Evolutionary conservation across 2,888 invertebrate genomes (phyloP).

Genomic region (Cordylochernes scorpioides): DNA sequence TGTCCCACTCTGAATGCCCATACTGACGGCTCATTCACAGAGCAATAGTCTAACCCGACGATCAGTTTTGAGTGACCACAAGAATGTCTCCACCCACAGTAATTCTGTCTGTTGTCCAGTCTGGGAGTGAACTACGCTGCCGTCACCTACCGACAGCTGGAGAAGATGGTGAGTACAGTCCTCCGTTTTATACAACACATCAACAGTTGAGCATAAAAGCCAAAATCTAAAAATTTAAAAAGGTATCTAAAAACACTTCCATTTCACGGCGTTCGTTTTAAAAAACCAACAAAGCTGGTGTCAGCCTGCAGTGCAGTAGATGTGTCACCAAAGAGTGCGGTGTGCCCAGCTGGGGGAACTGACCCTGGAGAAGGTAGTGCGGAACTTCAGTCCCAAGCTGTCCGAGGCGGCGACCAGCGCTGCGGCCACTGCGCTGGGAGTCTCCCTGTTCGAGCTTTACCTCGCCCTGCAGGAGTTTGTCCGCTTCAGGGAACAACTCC

Average conservation of each 20-base stretch:
- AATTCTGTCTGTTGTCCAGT: constrained; percentile 32
- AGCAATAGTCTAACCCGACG: too few species aligned
- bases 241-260: too few species aligned
- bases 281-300: too few species aligned
- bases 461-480: constrained; percentile 59
- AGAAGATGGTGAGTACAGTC: constrained; percentile 40
- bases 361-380: constrained; percentile 4
- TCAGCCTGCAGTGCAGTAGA: too few species aligned
- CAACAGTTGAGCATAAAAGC: too few species aligned
- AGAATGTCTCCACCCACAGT: not conserved
- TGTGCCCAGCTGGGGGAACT: constrained; percentile 4
- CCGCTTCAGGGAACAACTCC: constrained; percentile 17
- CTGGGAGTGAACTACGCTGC: constrained; percentile 66
- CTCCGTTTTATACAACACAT: too few species aligned
- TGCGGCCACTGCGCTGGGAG: constrained; percentile 29
- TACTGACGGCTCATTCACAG: too few species aligned
- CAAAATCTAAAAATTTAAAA: too few species aligned
- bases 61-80: not conserved
- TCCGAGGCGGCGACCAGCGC: constrained; percentile 1
- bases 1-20: too few species aligned
- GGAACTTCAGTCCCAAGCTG: constrained; percentile 3
- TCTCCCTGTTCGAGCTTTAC: constrained; percentile 71
- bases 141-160: constrained; percentile 60
- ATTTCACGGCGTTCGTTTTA: too few species aligned
- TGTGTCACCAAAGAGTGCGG: too few species aligned